phyloP scores from a whole-genome alignment of 2,888 invertebrate species.

The Lordiphosa fenestrarum region DNA sequence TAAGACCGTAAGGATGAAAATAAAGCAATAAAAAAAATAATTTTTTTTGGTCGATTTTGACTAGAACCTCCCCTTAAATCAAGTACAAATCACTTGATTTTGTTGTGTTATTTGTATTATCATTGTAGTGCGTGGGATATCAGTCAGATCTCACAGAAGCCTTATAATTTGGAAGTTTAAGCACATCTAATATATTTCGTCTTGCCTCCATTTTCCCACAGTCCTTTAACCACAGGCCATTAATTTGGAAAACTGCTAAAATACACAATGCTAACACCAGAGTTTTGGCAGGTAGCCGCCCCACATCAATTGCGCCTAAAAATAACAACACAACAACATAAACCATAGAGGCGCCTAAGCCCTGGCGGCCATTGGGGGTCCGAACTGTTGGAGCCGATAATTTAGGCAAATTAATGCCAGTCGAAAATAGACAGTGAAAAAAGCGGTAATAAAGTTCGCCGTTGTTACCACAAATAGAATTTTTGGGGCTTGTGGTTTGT shows the following conservation, averaged over 20 bases:
- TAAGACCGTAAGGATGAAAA: too few relatives aligned
- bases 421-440: slow-evolving; percentile 50
- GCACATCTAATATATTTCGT: too few relatives aligned
- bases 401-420: slow-evolving; percentile 59
- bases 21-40: too few relatives aligned
- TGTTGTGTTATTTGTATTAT: too few relatives aligned
- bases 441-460: slow-evolving; percentile 63
- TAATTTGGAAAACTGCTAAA: not conserved
- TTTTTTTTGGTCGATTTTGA: too few relatives aligned
- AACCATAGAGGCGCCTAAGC: slow-evolving; percentile 42
- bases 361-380: slow-evolving; percentile 45
- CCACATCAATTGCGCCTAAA: not conserved
- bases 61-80: too few relatives aligned
- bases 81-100: too few relatives aligned
- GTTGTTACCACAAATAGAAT: slow-evolving; percentile 63
- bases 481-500: slow-evolving; percentile 57
- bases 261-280: not conserved
- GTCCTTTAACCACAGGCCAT: not conserved
- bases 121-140: too few relatives aligned
- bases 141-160: too few relatives aligned
- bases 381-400: slow-evolving; percentile 52
- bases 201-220: slow-evolving; percentile 8
- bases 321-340: slow-evolving; percentile 18
- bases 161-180: too few relatives aligned
- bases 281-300: slow-evolving; percentile 53